Percentiles rank a stretch among this genome's conserved stretches.
Conservation (phyloP, 2,888 invertebrate genomes). For the Dolichopus griseipennis region DNA sequence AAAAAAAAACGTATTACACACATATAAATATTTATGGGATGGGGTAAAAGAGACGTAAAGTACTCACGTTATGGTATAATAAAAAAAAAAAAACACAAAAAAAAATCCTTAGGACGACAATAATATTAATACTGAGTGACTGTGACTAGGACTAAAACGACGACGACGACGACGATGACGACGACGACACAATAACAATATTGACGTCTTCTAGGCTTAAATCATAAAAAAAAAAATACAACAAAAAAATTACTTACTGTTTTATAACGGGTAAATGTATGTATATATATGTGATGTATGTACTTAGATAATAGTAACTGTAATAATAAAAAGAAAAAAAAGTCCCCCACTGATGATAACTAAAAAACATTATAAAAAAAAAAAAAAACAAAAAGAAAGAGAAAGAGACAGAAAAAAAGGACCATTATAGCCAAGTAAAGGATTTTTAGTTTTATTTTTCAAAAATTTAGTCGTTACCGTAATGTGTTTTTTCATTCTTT, state of each 20-base stretch:
- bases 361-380: not conserved
- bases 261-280: constrained; percentile 22
- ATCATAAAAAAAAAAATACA: no score
- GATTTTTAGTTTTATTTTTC: not conserved
- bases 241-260: constrained; percentile 12
- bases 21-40: no score
- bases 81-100: no score
- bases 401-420: constrained; percentile 12
- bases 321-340: constrained; percentile 17
- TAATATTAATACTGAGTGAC: constrained; percentile 14
- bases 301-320: constrained; percentile 15
- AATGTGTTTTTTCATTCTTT: not conserved
- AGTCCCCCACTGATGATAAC: constrained; percentile 15
- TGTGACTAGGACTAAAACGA: constrained; percentile 15
- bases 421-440: constrained; percentile 11
- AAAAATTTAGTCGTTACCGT: not conserved
- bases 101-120: not conserved
- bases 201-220: constrained; percentile 25
- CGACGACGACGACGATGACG: constrained; percentile 16
- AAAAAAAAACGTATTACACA: no score
- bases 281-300: constrained; percentile 19
- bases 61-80: no score
- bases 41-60: no score
- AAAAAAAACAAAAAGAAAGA: constrained; percentile 7
- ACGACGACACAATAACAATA: constrained; percentile 25